Evolutionary conservation across 2,797 vertebrate genomes (phyloP).

Genomic region (Phalloptychus januarius): DNA sequence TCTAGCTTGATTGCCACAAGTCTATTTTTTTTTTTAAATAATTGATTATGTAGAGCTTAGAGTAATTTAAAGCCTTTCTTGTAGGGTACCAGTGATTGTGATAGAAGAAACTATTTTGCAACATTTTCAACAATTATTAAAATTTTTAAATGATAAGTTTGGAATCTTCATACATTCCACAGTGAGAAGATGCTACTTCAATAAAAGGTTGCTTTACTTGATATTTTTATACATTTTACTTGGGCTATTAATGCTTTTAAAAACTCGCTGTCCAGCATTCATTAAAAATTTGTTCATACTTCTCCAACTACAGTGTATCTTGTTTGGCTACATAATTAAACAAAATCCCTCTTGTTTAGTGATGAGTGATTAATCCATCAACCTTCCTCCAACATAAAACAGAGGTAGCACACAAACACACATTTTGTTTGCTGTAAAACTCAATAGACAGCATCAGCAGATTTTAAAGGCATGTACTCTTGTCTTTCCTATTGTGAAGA

Average conservation of each 20-base stretch:
- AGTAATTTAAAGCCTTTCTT: not conserved
- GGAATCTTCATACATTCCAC: not conserved
- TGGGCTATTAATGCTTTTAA: not conserved
- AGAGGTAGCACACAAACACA: slow-evolving; percentile 12
- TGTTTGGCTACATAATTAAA: slow-evolving; percentile 84
- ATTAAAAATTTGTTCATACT: slow-evolving; percentile 73
- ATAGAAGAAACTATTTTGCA: not conserved
- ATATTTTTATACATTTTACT: not conserved
- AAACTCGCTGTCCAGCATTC: not conserved
- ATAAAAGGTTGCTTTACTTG: not conserved
- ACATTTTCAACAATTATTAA: not conserved
- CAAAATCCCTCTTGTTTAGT: slow-evolving; percentile 87
- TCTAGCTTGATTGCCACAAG: not conserved
- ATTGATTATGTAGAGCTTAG: not conserved
- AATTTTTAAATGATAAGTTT: not conserved
- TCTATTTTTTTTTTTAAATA: not conserved
- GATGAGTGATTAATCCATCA: slow-evolving; percentile 85
- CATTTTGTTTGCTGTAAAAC: not conserved
- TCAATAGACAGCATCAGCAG: not conserved
- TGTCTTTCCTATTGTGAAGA: not conserved
- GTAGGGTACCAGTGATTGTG: not conserved
- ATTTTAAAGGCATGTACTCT: not conserved
- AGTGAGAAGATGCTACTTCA: not conserved
- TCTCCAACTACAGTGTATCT: slow-evolving; percentile 86
- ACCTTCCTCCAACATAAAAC: slow-evolving; percentile 89